Conservation (phyloP, 1,140 invertebrate genomes). For the Harpegnathos saltator region DNA sequence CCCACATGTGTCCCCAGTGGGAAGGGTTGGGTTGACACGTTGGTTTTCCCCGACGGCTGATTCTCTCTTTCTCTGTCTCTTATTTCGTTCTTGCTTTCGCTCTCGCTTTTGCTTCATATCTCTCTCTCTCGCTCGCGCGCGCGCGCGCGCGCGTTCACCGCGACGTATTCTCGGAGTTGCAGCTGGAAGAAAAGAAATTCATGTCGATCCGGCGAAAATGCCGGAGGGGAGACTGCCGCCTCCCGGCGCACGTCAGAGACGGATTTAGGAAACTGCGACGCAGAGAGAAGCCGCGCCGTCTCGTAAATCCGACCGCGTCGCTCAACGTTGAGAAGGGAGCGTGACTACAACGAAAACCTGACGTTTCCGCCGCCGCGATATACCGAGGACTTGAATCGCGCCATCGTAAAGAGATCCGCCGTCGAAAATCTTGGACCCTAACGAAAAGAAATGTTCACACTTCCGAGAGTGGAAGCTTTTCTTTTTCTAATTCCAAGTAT, state of each 20-base stretch:
- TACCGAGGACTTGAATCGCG: background rate
- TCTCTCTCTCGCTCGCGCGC: background rate
- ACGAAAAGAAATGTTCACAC: too few relatives aligned
- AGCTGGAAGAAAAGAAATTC: constrained; percentile 50
- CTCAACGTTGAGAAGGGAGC: background rate
- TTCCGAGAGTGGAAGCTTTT: too few relatives aligned
- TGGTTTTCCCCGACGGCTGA: constrained; percentile 66
- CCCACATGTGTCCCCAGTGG: constrained; percentile 60
- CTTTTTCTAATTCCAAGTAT: too few relatives aligned
- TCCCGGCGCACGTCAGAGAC: constrained; percentile 32
- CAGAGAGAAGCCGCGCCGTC: constrained; percentile 28
- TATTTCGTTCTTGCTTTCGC: background rate
- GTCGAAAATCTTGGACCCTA: background rate
- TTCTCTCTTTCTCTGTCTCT: background rate
- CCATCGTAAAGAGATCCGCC: background rate
- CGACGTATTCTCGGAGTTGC: constrained; percentile 63
- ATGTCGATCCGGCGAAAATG: constrained; percentile 49
- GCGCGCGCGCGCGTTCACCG: background rate
- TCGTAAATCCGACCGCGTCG: constrained; percentile 37
- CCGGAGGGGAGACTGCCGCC: constrained; percentile 16
- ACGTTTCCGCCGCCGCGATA: background rate
- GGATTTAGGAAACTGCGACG: constrained; percentile 42
- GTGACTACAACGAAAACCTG: background rate
- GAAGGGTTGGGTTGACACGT: constrained; percentile 66
- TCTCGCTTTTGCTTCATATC: background rate